Base-by-base conservation (phyloP, 2,797 vertebrate genomes). In the Apogon hyalosoma region DNA sequence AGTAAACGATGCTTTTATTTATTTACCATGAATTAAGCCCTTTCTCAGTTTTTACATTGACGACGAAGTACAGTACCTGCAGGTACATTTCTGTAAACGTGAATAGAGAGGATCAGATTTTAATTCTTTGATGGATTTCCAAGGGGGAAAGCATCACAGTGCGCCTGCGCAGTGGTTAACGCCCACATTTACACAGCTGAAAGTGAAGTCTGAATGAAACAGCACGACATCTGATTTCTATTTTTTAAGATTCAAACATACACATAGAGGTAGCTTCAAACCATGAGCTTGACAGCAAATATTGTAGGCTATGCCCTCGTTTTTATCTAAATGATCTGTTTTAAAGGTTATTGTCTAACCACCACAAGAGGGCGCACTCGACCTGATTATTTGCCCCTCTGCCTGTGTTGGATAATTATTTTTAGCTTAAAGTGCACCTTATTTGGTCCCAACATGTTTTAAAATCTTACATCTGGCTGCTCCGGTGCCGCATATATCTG, bases 381-480 rank as follows among this genome's bases (percentile, higher is more conserved):
- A 45, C 78, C 78, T 63, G 61, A 24, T 11, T 1, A 80, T 77
- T 54, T 16, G 61, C 65, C 70, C 63, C 31, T 42, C 19, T 51
- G 63, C 28, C 45, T 18, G 66, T 21, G 60, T 45, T 31, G 58
- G 62, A 67, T 85, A 80, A 90, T 83, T 81, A 83, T 88, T 84
- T 84, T 83, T 86, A 28, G 75, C 82, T 87, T 87, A 87, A 86
- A 88, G 77, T 84, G 71, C 72, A 78, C 82, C 82, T 87, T 93
- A 97, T 98, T 98, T 96, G 95, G 95, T 97, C 95, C 94, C 92
- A 94, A 94, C 95, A 95, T 97, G 95, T 95, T 96, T 93, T 94
- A 88, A 94, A 95, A 94, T 92, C 86, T 93, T 94, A 88, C 83
- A 86, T 89, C 69, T 85, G 78, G 69, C 94, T 92, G 92, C 91